Base-by-base conservation (phyloP, 2,797 vertebrate species). In the Pantherophis alleghaniensis region DNA sequence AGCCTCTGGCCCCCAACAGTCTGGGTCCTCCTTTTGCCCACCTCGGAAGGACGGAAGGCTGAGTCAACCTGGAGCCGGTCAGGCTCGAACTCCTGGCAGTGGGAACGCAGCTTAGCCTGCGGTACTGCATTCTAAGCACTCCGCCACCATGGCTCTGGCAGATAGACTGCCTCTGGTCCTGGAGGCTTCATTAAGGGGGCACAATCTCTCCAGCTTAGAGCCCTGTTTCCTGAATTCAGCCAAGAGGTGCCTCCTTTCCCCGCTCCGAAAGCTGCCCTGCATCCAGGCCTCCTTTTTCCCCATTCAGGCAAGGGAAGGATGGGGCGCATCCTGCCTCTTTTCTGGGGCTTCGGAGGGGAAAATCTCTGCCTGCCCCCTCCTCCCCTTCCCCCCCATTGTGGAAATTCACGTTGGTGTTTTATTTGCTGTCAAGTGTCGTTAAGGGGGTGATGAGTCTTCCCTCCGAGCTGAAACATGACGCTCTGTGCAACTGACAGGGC, bases 361-460 rank as follows among this genome's bases (percentile, higher is more conserved):
- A 13, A 10, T 18, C 53, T 79, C 26, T 55, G 89, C 26, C 51
- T 37, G 32, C 55, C 26, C 22, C 6, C 18, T 26, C 86, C 47
- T 0, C 32, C 57, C 16, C 16, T 56, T 26, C 13, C 18, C 55
- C 14, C 28, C 53, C 10, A 13, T 22, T 24, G 69, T 37, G 47
- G 47, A 88, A 88, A 91, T 22, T 26, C 90, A 56, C 14, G 28
- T 83, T 87, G 51, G 53, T 74, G 61, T 60, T 91, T 93, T 60
- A 93, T 74, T 86, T 9, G 3, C 56, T 83, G 28, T 28, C 89
- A 11, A 24, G 26, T 89, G 24, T 89, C 24, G 22, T 51, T 53
- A 83, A 60, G 7, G 14, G 14, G 24, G 1, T 69, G 56, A 42
- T 22, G 57, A n/a, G 7, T 57, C 18, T 60, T 51, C 24, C n/a